These are phyloP conservation scores for Atherix ibis DNA, from an alignment of 2,888 invertebrate species.

Conservation along the genomic window DNA sequence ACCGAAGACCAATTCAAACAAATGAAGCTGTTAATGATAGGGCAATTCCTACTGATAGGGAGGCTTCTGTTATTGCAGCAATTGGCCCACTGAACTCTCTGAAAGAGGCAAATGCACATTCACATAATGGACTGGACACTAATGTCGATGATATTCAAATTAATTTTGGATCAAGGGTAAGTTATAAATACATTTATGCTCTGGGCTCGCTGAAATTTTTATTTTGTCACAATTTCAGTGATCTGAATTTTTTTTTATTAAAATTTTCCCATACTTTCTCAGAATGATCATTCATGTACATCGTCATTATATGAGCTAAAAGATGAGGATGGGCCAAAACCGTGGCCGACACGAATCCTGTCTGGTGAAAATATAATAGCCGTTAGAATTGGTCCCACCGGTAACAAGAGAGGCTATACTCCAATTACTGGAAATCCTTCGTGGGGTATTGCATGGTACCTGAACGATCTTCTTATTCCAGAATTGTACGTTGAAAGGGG, in stretches of 20 bases:
- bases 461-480: slow-evolving; percentile 79
- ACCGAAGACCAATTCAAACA: slow-evolving; percentile 60
- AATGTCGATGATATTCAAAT: slow-evolving; percentile 49
- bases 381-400: slow-evolving; percentile 71
- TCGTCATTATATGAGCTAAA: slow-evolving; percentile 46
- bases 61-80: slow-evolving; percentile 71
- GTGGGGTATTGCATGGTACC: slow-evolving; percentile 87
- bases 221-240: background rate
- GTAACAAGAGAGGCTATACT: slow-evolving; percentile 63
- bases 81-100: slow-evolving; percentile 68
- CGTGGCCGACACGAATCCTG: slow-evolving; percentile 56
- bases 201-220: background rate
- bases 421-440: slow-evolving; percentile 65
- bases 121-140: slow-evolving; percentile 30
- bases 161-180: slow-evolving; percentile 53
- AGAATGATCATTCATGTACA: slow-evolving; percentile 58
- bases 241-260: background rate
- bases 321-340: slow-evolving; percentile 40
- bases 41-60: slow-evolving; percentile 47
- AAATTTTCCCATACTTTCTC: slow-evolving; percentile 7
- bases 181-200: slow-evolving; percentile 4
- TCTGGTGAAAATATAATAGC: slow-evolving; percentile 46
- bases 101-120: slow-evolving; percentile 73
- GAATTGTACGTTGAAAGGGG: slow-evolving; percentile 79
- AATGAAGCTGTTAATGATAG: slow-evolving; percentile 56